Base-by-base conservation (phyloP, 1,140 invertebrate species). In the Popillia japonica region DNA sequence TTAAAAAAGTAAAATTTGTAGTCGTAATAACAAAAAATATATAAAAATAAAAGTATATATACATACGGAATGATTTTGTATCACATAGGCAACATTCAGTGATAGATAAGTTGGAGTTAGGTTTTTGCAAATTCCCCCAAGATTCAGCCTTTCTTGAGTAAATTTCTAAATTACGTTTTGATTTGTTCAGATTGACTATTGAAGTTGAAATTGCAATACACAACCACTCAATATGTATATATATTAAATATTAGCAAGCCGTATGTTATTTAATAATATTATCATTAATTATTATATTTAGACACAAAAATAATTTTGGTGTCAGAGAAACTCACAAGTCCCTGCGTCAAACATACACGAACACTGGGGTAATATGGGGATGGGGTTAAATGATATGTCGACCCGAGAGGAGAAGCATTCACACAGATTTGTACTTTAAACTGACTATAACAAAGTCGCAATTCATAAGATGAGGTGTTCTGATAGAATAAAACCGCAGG, bases 351-450 rank as follows among this genome's bases (percentile, higher is more conserved):
- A 79, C 75, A 77, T 42, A 74, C 75, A 78, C 48, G 74, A 74
- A 80, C 75, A 79, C 74, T 79, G 75, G 76, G 77, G 64, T 48
- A 68, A 11, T 68, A 34, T 72, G 55, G 68, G 76, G 74, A 77
- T 14, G 74, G 40, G 77, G 77, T 61, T 83, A 84, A 80, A 80
- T 85, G 84, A 85, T 85, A 85, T 85, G 84, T 85, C 80, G 75
- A 78, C 79, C 77, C 72, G 72, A 78, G 78, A 73, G 59, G 72
- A 41, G 72, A 76, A 76, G 44, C 75, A 76, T 76, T 76, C 75
- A 76, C 75, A 76, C 75, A 83, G 82, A 85, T 85, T 85, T 85
- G 84, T 85, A 85, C 84, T 85, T 85, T 84, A 85, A 81, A 83
- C 82, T 83, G 84, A 84, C 83, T 85, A 85, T 82, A 81, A 82